phyloP scores from a whole-genome alignment of 2,797 vertebrate genomes.

The Monodelphis domestica region DNA sequence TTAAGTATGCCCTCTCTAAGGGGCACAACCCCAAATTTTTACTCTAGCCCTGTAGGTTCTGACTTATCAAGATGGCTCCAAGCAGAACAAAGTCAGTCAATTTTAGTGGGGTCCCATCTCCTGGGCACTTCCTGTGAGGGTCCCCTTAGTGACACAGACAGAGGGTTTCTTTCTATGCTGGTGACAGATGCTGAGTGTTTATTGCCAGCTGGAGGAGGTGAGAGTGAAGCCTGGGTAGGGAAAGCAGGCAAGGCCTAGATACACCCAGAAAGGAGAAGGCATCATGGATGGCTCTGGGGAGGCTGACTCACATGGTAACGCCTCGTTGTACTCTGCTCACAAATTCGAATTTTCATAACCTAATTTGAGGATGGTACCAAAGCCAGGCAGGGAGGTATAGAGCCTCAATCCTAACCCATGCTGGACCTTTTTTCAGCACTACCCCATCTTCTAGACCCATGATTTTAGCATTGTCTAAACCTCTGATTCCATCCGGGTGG shows the following conservation, averaged over 20 bases:
- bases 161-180: neutral
- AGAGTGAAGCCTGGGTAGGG: neutral
- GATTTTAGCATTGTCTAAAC: neutral
- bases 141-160: neutral
- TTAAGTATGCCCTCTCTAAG: too few species aligned
- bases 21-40: neutral
- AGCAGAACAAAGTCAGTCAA: neutral
- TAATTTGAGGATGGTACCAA: neutral
- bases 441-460: neutral
- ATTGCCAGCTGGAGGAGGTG: neutral
- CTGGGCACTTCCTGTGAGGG: neutral
- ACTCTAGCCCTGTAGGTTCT: neutral
- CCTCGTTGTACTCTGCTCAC: neutral
- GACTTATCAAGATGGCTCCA: neutral
- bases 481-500: too few species aligned
- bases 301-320: neutral
- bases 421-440: neutral
- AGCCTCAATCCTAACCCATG: neutral
- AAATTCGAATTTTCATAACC: neutral
- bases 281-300: neutral
- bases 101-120: neutral
- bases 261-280: neutral
- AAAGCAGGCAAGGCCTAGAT: neutral
- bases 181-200: neutral
- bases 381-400: neutral